Evolutionary conservation across 1,140 invertebrate species (phyloP).

Genomic region (Holcopasites calliopsidis): DNA sequence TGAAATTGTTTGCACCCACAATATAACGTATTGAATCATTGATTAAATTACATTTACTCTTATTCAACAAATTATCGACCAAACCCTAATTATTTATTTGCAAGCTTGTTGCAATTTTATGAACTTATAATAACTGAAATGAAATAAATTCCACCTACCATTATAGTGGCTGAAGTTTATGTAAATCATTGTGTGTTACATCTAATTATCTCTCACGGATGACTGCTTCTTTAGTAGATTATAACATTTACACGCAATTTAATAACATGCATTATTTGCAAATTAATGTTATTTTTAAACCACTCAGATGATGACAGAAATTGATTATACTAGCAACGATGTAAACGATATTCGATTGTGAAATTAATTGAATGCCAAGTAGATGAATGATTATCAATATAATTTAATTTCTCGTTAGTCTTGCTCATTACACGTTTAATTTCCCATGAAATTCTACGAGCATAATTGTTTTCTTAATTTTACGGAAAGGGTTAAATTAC

Average conservation of each 20-base stretch:
- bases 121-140: too few relatives aligned
- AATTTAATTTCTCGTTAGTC: background rate
- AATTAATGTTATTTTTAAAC: background rate
- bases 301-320: background rate
- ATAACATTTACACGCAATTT: background rate
- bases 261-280: background rate
- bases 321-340: background rate
- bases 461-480: background rate
- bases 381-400: background rate
- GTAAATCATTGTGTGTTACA: too few relatives aligned
- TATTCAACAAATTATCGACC: too few relatives aligned
- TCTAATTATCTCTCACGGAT: too few relatives aligned
- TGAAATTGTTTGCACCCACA: too few relatives aligned
- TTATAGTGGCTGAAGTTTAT: too few relatives aligned
- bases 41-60: too few relatives aligned
- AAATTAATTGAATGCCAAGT: background rate
- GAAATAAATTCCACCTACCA: too few relatives aligned
- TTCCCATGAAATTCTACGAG: background rate
- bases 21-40: too few relatives aligned
- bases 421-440: background rate
- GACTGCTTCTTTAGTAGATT: background rate
- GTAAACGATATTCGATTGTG: background rate
- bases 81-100: too few relatives aligned
- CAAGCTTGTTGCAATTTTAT: too few relatives aligned
- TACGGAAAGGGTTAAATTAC: background rate